Base-by-base conservation (phyloP, 2,888 invertebrate species). In the Lepidochrysops patricia region DNA sequence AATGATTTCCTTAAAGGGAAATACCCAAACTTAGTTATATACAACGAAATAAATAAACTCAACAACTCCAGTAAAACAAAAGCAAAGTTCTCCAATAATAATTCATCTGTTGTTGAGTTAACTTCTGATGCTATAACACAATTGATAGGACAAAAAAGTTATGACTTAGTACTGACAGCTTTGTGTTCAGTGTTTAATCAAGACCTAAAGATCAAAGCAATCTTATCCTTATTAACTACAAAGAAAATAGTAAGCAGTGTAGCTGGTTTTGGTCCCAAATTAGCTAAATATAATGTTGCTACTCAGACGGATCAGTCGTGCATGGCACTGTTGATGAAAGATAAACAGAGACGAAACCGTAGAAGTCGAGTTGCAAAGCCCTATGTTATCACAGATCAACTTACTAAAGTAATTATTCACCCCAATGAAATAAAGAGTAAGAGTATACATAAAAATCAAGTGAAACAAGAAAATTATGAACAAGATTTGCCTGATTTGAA, bases 101-200 rank as follows among this genome's bases (percentile, higher is more conserved):
- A 64, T 1, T 68, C 65, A 0, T 25, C 65, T 0, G 60, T 67
- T 1, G 15, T 65, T 2, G 76, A 79, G 50, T 74, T 76, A 62
- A 78, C 76, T 1, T 88, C 88, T 0, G 81, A 82, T 2, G 69
- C 68, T 23, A 62, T 87, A 0, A 70, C 74, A 0, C 71, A 70
- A n/a, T 12, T 82, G 0, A 81, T 88, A 0, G 88, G 88, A 0
- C 83, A 84, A 48, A 72, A 72, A 0, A 81, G 80, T 35, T 88
- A 84, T 57, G 79, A 84, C 23, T 70, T 69, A 0, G 61, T 86
- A 0, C 75, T 87, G 1, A 70, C 75, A 4, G 78, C 81, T 0
- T 25, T 88, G 3, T 80, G 82, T 57, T 81, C 84, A 0, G 74
- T 86, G 0, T 72, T 83, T 0, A 81, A 69, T 43, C 75, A 76